Base-by-base conservation (phyloP, 2,113 vertebrate species). In the Desmodus rotundus region DNA sequence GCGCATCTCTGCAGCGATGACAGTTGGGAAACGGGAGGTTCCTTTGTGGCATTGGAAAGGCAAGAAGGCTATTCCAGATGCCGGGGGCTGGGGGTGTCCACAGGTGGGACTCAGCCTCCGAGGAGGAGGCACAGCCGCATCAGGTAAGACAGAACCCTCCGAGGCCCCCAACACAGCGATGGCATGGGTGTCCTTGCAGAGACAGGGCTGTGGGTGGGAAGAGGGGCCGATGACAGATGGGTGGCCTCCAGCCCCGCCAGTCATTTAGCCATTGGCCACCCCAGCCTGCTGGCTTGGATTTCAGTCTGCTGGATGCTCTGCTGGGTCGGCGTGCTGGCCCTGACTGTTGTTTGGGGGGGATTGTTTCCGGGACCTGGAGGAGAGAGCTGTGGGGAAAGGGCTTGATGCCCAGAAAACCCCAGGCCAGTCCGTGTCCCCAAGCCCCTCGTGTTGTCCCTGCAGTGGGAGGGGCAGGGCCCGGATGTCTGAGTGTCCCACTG, bases 101-200 rank as follows among this genome's bases (percentile, higher is more conserved):
- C 2, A 0, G 4, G 72, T 6, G 26, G 47, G 38, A 31, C 4
- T 3, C 36, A 8, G 80, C n/a, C 77, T 0, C 13, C 0, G 0
- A 19, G 24, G 7, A 31, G 68, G 54, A 16, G 45, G 89, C 11
- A 24, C 4, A 9, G 20, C 31, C 13, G 12, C 5, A 52, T 6
- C 2, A 10, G 0, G n/a, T 50, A 36, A 12, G 77, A 28, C 10
- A 43, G 38, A 33, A 0, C 81, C 1, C 4, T 10, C 26, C 3
- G 3, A 0, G 36, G 80, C 26, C 61, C 54, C 54, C 7, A 38
- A 63, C 11, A 31, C 43, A 1, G 43, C 7, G 43, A 36, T 0
- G 5, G 17, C 7, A 26, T 10, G 36, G 78, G 50, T 28, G 8
- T 83, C 54, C 56, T n/a, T 45, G 10, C 14, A 41, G n/a, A 80